A percentile compares a stretch with the other conserved stretches of the same genome.
phyloP scores from a whole-genome alignment of 2,888 invertebrate species.

The Tricholauxania praeusta region DNA sequence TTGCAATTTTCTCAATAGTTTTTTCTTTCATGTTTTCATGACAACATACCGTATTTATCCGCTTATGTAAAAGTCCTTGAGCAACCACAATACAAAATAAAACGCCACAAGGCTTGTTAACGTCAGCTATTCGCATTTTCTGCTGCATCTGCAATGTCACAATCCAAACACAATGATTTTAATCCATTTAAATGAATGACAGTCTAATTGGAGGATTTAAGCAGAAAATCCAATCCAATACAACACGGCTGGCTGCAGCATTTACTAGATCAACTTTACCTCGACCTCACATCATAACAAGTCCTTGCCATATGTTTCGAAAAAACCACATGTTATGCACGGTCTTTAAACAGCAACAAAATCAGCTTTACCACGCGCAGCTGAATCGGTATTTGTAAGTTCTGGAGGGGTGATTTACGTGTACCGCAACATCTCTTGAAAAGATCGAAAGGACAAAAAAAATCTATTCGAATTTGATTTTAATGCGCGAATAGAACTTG shows the following conservation, averaged over 20 bases:
- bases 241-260: background rate
- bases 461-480: constrained; percentile 64
- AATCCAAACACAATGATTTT: constrained; percentile 45
- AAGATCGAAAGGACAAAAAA: constrained; percentile 19
- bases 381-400: constrained; percentile 35
- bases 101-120: constrained; percentile 2
- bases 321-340: constrained; percentile 69
- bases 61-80: constrained; percentile 31
- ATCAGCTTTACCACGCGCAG: constrained; percentile 43
- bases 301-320: constrained; percentile 67
- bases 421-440: background rate
- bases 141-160: constrained; percentile 15
- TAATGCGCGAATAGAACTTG: constrained; percentile 64
- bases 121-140: constrained; percentile 5
- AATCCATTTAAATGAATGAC: constrained; percentile 68
- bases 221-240: constrained; percentile 27
- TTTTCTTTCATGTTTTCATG: background rate
- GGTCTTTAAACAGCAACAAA: constrained; percentile 65
- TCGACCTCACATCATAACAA: constrained; percentile 53
- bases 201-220: constrained; percentile 67
- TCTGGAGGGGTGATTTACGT: background rate
- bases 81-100: constrained; percentile 26
- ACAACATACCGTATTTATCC: constrained; percentile 23
- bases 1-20: too few species aligned
- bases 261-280: constrained; percentile 33